Conservation (phyloP, 2,888 invertebrate genomes). For the Rhagonycha fulva region DNA sequence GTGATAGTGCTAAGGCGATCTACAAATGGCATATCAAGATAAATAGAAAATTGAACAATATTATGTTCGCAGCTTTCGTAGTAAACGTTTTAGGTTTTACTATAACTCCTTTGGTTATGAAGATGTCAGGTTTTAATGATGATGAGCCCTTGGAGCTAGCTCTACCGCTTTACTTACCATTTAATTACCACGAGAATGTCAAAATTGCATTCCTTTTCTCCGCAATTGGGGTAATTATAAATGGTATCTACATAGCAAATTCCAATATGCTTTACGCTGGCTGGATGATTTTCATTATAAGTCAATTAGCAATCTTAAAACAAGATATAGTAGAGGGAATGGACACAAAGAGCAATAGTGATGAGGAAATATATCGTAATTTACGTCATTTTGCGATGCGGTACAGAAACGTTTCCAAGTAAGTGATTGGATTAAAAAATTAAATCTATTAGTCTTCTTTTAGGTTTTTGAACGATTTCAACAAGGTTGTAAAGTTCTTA, state of each 20-base stretch:
- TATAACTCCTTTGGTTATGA: background rate
- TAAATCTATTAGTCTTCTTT: too few species aligned
- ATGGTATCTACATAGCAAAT: background rate
- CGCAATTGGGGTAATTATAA: too few species aligned
- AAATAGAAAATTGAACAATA: too few species aligned
- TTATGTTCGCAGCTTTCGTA: too few species aligned
- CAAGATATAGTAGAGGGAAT: background rate
- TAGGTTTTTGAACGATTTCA: too few species aligned
- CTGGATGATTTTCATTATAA: background rate
- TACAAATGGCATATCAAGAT: background rate
- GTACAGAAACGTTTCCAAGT: background rate
- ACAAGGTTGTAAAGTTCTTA: too few species aligned
- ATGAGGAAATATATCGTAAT: background rate
- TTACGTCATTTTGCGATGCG: background rate
- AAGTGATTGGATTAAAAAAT: background rate
- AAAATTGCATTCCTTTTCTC: too few species aligned
- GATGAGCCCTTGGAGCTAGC: background rate
- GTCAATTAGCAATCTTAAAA: background rate
- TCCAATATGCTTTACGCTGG: background rate
- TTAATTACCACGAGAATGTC: background rate
- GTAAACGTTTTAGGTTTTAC: too few species aligned
- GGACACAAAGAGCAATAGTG: background rate
- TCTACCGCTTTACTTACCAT: background rate
- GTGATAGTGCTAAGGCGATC: background rate
- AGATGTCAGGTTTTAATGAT: background rate